Base-by-base conservation (phyloP, 2,888 invertebrate genomes). In the Aelia acuminata region DNA sequence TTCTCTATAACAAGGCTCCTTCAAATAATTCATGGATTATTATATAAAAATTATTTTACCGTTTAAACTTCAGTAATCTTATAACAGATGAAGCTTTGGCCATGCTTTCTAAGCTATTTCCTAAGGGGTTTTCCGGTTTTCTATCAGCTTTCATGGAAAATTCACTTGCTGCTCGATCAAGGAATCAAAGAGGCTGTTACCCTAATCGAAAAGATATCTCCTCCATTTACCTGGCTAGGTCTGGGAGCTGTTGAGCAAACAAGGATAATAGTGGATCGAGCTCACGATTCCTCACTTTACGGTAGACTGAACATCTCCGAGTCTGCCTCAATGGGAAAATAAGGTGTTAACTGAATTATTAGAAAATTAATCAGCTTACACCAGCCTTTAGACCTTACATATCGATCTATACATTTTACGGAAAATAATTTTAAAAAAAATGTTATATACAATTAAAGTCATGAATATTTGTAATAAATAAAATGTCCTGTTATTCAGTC, bases 61-160 rank as follows among this genome's bases (percentile, higher is more conserved):
- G 35, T 20, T 70, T 70, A 70, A 70, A 2, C 20, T 70, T 0
- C 31, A 70, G 18, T 35, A 70, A 70, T 70, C 18, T 70, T 70
- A 70, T 35, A 35, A 70, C 31, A 70, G 35, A 20, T 70, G 18
- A 11, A 20, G 31, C 35, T 26, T 35, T 35, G 18, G 63, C 63
- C 35, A 70, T 70, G 63, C 63, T 70, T 70, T 70, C 63, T 70
- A 70, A 70, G 18, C 63, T 26, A 35, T 70, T 70, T 10, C 18
- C 8, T 31, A n/a, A n/a, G 63, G 63, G 31, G 11, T 70, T 70
- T 70, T 70, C 31, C 35, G 35, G 63, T 31, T 70, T 70, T 70
- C 63, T 70, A 70, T 70, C 31, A 70, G 35, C 63, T 70, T 70
- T 70, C 63, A 70, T 70, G 63, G 63, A 70, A 31, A 70, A 70